These are phyloP conservation scores for Caerostris extrusa DNA, from an alignment of 1,140 invertebrate genomes.

Conservation along the genomic window DNA sequence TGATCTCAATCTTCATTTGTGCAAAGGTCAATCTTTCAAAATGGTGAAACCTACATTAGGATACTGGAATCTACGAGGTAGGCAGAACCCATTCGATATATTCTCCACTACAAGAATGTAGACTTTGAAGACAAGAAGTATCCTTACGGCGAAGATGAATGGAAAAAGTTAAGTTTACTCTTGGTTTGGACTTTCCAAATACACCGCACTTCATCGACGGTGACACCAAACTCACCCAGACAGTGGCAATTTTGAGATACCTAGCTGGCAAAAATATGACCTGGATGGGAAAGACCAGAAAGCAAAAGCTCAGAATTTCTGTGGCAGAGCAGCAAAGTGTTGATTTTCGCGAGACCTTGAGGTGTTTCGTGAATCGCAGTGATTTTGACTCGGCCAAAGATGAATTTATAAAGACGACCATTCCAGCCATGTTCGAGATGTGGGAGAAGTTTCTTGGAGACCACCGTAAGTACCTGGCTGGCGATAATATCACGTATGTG, in stretches of 20 bases:
- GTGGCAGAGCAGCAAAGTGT: conserved; percentile 82
- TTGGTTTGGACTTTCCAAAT: conserved; percentile 81
- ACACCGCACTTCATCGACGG: conserved; percentile 79
- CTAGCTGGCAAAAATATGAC: conserved; percentile 81
- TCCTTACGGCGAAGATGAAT: conserved; percentile 75
- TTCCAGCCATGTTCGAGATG: conserved; percentile 80
- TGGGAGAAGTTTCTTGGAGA: conserved; percentile 82
- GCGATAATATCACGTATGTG: conserved; percentile 83
- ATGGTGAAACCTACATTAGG: conserved; percentile 81
- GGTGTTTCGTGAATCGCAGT: conserved; percentile 61
- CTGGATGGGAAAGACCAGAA: conserved; percentile 80
- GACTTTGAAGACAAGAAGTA: conserved; percentile 86
- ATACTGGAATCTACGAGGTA: conserved; percentile 87
- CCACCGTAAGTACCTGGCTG: conserved; percentile 82
- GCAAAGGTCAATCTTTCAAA: conserved; percentile 81
- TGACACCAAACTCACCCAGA: conserved; percentile 81
- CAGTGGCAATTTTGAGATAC: conserved; percentile 83
- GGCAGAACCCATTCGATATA: conserved; percentile 88
- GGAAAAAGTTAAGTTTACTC: conserved; percentile 80
- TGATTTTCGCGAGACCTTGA: conserved; percentile 82
- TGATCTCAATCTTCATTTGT: conserved; percentile 26
- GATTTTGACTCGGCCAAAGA: conserved; percentile 76
- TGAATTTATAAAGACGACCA: conserved; percentile 77
- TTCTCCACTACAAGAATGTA: conserved; percentile 87
- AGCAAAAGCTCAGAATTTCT: conserved; percentile 82